Evolutionary conservation across 2,113 vertebrate genomes (phyloP).

Genomic region (Macaca mulatta): DNA sequence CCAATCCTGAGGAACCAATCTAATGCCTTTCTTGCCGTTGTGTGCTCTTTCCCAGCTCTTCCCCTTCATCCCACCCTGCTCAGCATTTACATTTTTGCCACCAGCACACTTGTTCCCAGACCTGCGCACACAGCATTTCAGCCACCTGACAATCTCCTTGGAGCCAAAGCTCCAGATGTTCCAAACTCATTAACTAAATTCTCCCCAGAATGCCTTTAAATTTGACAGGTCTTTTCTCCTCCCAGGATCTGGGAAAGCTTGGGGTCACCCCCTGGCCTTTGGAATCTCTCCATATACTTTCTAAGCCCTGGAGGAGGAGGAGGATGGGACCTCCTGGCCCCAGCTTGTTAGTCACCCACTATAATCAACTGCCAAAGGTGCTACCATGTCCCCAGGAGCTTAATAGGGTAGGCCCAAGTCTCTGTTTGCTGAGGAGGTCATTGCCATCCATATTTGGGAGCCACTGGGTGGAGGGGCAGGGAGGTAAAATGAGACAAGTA

Average conservation of each 20-base stretch:
- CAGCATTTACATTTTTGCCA: conserved; percentile 76
- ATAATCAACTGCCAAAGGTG: conserved; percentile 68
- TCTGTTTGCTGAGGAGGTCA: conserved; percentile 49
- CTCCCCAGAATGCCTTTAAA: conserved; percentile 71
- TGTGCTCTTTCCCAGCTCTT: conserved; percentile 39
- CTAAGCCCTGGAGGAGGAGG: not conserved
- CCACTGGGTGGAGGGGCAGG: not conserved
- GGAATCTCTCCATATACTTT: conserved; percentile 49
- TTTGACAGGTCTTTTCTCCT: conserved; percentile 40
- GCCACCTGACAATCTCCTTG: conserved; percentile 55
- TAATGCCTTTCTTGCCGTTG: conserved; percentile 76
- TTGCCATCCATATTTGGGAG: conserved; percentile 48
- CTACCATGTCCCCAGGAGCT: conserved; percentile 58
- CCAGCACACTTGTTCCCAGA: conserved; percentile 71
- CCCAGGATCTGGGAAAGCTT: conserved; percentile 34
- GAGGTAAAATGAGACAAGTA: conserved; percentile 27
- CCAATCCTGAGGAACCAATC: conserved; percentile 91
- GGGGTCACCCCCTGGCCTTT: conserved; percentile 28
- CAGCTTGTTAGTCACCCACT: conserved; percentile 52
- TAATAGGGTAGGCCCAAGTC: conserved; percentile 38
- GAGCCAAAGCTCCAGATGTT: conserved; percentile 68
- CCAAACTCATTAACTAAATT: conserved; percentile 70
- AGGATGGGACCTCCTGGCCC: conserved; percentile 3
- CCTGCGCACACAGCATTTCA: conserved; percentile 66
- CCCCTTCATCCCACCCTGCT: conserved; percentile 64